Conservation (phyloP, 2,888 invertebrate genomes). For the Tubulanus polymorphus region DNA sequence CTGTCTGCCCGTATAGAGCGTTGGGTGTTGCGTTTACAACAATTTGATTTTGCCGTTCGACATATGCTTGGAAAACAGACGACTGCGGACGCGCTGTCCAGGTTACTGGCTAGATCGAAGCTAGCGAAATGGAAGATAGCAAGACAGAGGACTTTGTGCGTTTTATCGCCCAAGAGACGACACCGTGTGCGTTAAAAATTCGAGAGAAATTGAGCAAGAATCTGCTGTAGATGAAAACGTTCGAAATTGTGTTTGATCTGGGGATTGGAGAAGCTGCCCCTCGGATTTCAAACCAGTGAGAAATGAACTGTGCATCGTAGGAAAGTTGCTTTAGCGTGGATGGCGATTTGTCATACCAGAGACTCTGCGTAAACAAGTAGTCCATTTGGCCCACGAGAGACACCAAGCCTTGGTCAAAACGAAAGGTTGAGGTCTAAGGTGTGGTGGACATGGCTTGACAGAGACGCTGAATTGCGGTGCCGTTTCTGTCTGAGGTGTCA, state of each 20-base stretch:
- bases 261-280: slow-evolving; percentile 3
- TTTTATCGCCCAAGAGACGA: slow-evolving; percentile 3
- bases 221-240: slow-evolving; percentile 10
- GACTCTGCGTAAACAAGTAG: slow-evolving; percentile 11
- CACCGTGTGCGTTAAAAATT: slow-evolving; percentile 6
- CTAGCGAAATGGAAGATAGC: background rate
- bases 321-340: slow-evolving; percentile 20
- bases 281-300: slow-evolving; percentile 7
- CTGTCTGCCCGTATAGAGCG: too few relatives aligned
- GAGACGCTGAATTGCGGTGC: slow-evolving; percentile 9
- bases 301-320: slow-evolving; percentile 16
- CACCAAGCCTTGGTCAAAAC: slow-evolving; percentile 17
- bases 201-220: slow-evolving; percentile 5
- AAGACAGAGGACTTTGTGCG: slow-evolving; percentile 3
- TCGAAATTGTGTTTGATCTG: slow-evolving; percentile 2
- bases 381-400: slow-evolving; percentile 22
- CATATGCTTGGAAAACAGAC: too few relatives aligned
- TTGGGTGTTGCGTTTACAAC: too few relatives aligned
- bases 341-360: slow-evolving; percentile 20
- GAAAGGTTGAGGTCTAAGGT: slow-evolving; percentile 20
- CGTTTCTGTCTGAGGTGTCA: slow-evolving; percentile 16
- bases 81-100: too few relatives aligned
- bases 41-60: too few relatives aligned
- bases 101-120: too few relatives aligned
- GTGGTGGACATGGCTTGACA: slow-evolving; percentile 28